A percentile compares a stretch with the other conserved stretches of the same genome.
These are phyloP conservation scores for Petrocephalus sullivani DNA, from an alignment of 2,797 vertebrate species.

Conservation along the genomic window DNA sequence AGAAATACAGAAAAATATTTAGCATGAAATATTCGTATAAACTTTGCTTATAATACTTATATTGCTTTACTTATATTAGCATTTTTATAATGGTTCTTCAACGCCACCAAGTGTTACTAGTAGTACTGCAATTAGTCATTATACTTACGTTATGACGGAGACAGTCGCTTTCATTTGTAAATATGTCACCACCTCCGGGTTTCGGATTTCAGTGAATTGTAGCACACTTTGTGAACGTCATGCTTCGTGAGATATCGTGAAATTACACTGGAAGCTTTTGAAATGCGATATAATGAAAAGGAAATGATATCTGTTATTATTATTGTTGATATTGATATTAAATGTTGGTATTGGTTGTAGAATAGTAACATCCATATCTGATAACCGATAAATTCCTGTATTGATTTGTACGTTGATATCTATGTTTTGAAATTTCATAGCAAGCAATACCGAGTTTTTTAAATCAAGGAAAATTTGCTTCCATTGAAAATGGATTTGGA, in stretches of 20 bases:
- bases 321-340: neutral
- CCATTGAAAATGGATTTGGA: neutral
- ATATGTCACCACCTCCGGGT: neutral
- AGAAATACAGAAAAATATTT: neutral
- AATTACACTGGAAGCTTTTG: neutral
- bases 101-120: neutral
- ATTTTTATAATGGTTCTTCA: neutral
- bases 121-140: neutral
- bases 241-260: neutral
- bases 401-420: neutral
- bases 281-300: slow-evolving; percentile 11
- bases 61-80: neutral
- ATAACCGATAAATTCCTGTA: neutral
- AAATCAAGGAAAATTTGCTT: neutral
- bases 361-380: neutral
- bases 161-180: neutral
- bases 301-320: neutral
- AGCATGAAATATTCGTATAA: neutral
- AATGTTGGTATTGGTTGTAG: neutral
- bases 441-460: neutral
- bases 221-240: neutral
- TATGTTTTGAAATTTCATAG: too few relatives aligned
- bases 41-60: neutral
- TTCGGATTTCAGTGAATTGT: neutral
- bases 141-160: neutral